phyloP scores from a whole-genome alignment of 2,113 vertebrate genomes.

The Leucoraja erinaceus region DNA sequence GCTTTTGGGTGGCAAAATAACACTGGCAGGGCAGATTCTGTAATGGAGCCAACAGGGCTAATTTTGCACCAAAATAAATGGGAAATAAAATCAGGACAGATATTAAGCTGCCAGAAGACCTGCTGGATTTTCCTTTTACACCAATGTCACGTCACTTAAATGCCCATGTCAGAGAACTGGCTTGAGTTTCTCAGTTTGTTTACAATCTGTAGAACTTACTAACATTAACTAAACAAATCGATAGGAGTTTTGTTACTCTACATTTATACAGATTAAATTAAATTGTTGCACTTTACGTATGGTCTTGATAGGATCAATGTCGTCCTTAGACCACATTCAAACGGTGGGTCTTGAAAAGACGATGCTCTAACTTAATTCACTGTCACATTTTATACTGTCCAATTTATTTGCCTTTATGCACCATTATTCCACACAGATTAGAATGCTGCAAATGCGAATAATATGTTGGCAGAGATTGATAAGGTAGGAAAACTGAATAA shows the following conservation, averaged over 20 bases:
- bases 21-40: neutral
- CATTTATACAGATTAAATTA: neutral
- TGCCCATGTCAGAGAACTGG: neutral
- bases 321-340: neutral
- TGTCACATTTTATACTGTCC: neutral
- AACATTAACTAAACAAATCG: neutral
- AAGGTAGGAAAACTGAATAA: too few relatives aligned
- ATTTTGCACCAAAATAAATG: neutral
- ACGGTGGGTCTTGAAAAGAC: neutral
- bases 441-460: too few relatives aligned
- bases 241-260: neutral
- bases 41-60: neutral
- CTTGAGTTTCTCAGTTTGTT: neutral
- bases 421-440: neutral
- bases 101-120: neutral
- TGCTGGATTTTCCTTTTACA: neutral
- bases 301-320: neutral
- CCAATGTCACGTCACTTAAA: neutral
- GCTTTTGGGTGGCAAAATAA: neutral
- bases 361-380: neutral
- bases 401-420: neutral
- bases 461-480: too few relatives aligned
- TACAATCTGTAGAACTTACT: neutral
- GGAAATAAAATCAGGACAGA: slow-evolving; percentile 16
- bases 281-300: neutral